Base-by-base conservation (phyloP, 2,888 invertebrate genomes). In the Hermaeophaga mercurialis region DNA sequence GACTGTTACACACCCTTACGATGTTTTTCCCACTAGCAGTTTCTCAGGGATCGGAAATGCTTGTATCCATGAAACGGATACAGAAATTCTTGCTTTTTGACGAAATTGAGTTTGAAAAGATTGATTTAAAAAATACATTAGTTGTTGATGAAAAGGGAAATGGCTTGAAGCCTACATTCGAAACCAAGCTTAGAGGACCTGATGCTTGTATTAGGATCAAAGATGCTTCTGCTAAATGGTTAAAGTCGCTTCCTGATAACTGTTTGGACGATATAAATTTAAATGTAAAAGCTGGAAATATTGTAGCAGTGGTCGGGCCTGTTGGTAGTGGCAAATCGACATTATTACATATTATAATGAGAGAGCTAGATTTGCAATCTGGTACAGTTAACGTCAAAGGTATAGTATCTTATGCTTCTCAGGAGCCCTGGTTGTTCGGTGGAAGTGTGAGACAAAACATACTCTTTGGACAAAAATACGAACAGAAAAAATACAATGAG, bases 401-500 rank as follows among this genome's bases (percentile, higher is more conserved):
- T 3, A 80, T 79, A 1, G 79, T 88, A 0, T 85, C 87, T 0
- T 94, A 93, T 72, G 88, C 90, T 1, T 85, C 90, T 48, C 92
- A 93, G 75, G 88, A 93, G 70, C 89, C 94, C 0, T 94, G 94
- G 94, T 73, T 89, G 0, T 89, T 89, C 70, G 85, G 85, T 55
- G 87, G 86, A 15, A 90, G 90, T 59, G 86, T 97, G 0, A 82
- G 90, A n/a, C 93, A 96, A 70, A 97, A 97, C 75, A 92, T 97
- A 62, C 75, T 94, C 1, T 96, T 97, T 76, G 95, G 95, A 0
- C 84, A 83, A 71, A 79, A 82, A 63, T 88, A 84, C 84, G 86
- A 87, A 65, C 79, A 82, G 17, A 81, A 83, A 22, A 81, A 84
- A 12, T 88, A 82, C 75, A 88, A 81, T 74, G 79, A 84, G 56